Base-by-base conservation (phyloP, 2,113 vertebrate species). In the Oceanodroma tethys region DNA sequence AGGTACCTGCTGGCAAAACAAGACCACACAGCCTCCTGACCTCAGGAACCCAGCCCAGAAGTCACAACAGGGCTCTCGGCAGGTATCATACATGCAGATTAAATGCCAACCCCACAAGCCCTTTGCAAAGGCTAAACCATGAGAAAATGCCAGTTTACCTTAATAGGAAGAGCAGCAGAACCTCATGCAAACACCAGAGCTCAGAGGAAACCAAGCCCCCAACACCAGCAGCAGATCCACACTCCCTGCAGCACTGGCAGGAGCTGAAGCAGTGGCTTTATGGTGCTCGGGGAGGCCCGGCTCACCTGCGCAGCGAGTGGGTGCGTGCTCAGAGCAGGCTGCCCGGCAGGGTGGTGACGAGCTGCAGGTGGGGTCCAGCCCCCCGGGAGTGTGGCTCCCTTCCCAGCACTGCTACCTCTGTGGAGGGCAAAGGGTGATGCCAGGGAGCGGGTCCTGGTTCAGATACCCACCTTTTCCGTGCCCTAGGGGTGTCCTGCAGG, bases 381-480 rank as follows among this genome's bases (percentile, higher is more conserved):
- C 42, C 18, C 48, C 15, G 1, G 36, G 22, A 50, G 2, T 0
- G 1, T 30, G 40, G 30, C 42, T 56, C 19, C 48, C 34, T 18
- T n/a, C 25, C 34, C 18, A 50, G 43, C 6, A 1, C 42, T 27
- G 60, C 72, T 86, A 36, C n/a, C n/a, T 13, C 30, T 42, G 47
- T 13, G 47, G 32, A 74, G 7, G 14, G 32, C 29, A 55, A 60
- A 1, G 9, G 9, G 27, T 16, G 17, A 59, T 59, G 17, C 19
- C 52, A 36, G 30, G 25, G 45, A 88, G 30, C 29, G 42, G 65
- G 66, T 60, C 16, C 66, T 67, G 18, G 15, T 67, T 84, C 18
- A 8, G 36, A 43, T 36, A 36, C 9, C 40, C 9, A 32, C 40
- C 48, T 74, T 56, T 74, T 15, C 60, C 1, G 0, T 52, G 56